A percentile compares a stretch with the other conserved stretches of the same genome.
These are phyloP conservation scores for Tipula helvola DNA, from an alignment of 2,888 invertebrate genomes.

Conservation along the genomic window DNA sequence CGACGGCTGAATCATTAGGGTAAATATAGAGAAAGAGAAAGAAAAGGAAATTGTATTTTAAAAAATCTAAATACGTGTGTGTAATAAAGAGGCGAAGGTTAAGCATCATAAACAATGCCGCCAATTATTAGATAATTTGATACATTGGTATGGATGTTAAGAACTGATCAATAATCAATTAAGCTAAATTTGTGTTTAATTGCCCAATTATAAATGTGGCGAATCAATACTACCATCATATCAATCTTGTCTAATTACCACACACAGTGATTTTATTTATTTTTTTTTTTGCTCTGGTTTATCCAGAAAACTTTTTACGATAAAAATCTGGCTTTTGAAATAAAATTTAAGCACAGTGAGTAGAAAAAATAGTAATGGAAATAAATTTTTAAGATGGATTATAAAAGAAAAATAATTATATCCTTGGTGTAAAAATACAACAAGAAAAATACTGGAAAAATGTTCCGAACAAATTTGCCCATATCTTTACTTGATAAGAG, in stretches of 20 bases:
- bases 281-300: background rate
- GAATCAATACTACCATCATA: background rate
- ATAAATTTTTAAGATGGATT: conserved; percentile 6
- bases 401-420: conserved; percentile 8
- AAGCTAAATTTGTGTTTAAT: background rate
- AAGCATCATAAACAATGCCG: background rate
- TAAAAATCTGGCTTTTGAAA: conserved; percentile 6
- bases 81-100: background rate
- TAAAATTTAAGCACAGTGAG: background rate
- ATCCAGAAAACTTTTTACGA: background rate
- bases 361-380: background rate
- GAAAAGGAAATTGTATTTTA: background rate
- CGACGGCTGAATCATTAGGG: background rate
- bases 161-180: background rate
- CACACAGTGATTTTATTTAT: background rate
- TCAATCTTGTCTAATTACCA: background rate
- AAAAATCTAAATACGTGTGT: background rate
- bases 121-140: background rate
- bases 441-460: background rate
- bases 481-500: conserved; percentile 10
- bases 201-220: background rate
- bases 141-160: background rate
- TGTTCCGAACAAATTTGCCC: conserved; percentile 9
- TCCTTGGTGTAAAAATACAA: background rate
- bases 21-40: background rate